A percentile compares a stretch with the other conserved stretches of the same genome.
These are phyloP conservation scores for Calidris pugnax DNA, from an alignment of 2,113 vertebrate species.

Conservation along the genomic window DNA sequence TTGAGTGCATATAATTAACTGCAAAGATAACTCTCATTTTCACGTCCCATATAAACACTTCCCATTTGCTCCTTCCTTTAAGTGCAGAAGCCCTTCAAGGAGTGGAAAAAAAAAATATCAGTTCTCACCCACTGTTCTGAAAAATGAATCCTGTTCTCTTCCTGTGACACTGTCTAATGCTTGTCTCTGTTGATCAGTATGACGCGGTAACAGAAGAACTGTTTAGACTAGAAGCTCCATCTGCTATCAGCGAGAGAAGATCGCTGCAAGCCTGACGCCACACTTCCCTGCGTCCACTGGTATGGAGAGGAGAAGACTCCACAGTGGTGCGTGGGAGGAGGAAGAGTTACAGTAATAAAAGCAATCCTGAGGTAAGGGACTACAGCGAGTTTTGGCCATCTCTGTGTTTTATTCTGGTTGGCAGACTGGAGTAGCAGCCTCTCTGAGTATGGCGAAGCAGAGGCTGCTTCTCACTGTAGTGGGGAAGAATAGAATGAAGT, in stretches of 20 bases:
- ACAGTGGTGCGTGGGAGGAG: neutral
- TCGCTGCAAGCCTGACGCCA: neutral
- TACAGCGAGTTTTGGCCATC: fast-evolving
- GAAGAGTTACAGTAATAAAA: neutral
- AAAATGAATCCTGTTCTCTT: neutral
- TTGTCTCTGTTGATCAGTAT: neutral
- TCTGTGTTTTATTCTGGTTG: neutral
- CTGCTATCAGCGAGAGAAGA: neutral
- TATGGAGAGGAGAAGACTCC: neutral
- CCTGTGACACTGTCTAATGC: neutral
- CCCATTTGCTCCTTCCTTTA: neutral
- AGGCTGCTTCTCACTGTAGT: neutral
- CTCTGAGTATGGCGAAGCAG: neutral
- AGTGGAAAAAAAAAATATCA: fast-evolving
- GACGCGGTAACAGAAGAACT: neutral
- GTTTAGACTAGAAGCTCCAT: neutral
- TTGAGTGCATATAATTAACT: neutral
- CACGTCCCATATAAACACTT: neutral
- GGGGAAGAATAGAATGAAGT: neutral
- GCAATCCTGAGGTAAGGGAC: neutral
- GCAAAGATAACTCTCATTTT: neutral
- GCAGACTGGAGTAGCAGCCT: neutral
- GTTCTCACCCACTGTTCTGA: neutral
- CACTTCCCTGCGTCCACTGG: neutral
- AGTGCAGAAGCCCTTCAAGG: neutral